A percentile compares a stretch with the other conserved stretches of the same genome.
Evolutionary conservation across 1,140 invertebrate genomes (phyloP).

Genomic region (Brachionus manjavacas): DNA sequence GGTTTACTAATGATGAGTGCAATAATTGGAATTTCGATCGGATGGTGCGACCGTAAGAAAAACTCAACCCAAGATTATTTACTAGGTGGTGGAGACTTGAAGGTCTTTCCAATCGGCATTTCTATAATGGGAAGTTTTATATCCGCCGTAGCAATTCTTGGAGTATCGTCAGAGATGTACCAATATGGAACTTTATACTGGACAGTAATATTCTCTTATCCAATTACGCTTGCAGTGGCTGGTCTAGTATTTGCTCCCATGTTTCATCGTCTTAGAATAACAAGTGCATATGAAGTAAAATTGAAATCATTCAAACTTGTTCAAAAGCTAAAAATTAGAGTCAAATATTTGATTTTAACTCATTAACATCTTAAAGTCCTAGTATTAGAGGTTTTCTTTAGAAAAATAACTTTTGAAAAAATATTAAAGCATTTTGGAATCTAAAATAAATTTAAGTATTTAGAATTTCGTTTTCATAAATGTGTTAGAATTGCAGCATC

Average conservation of each 20-base stretch:
- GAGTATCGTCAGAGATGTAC: constrained; percentile 53
- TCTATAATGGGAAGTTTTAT: constrained; percentile 55
- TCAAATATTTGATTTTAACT: constrained; percentile 58
- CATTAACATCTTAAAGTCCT: too few relatives aligned
- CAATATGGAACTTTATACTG: constrained; percentile 49
- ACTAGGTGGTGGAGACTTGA: constrained; percentile 37
- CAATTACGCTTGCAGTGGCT: constrained; percentile 40
- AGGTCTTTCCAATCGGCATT: constrained; percentile 50
- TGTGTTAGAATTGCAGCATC: constrained; percentile 11
- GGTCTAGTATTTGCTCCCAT: constrained; percentile 48
- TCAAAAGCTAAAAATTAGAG: not conserved
- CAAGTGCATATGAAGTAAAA: constrained; percentile 51
- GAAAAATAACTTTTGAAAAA: not conserved
- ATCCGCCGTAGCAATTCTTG: constrained; percentile 58
- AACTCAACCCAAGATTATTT: constrained; percentile 33
- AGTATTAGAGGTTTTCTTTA: too few relatives aligned
- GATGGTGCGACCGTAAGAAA: constrained; percentile 1
- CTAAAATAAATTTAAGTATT: constrained; percentile 59
- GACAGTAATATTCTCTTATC: constrained; percentile 44
- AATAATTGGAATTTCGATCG: constrained; percentile 8
- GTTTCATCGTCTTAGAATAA: constrained; percentile 52
- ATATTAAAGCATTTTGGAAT: not conserved
- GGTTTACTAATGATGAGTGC: not conserved
- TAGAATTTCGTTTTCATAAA: constrained; percentile 28
- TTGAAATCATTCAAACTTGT: not conserved